Percentiles rank a stretch among this genome's conserved stretches.
phyloP scores from a whole-genome alignment of 2,888 invertebrate species.

The Zeuzera pyrina region DNA sequence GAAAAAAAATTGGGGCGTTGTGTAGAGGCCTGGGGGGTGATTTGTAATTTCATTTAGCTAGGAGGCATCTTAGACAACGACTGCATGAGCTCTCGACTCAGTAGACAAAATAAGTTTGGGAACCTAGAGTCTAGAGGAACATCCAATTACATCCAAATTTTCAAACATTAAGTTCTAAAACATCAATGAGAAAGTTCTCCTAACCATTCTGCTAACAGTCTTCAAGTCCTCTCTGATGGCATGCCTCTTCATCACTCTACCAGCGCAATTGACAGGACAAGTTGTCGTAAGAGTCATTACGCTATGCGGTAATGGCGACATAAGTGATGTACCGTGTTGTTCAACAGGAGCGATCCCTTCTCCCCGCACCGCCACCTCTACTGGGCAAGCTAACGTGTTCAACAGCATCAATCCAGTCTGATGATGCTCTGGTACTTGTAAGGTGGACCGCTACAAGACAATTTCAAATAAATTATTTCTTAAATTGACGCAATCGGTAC shows the following conservation, averaged over 20 bases:
- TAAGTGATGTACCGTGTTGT: constrained; percentile 46
- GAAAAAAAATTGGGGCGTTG: too few relatives aligned
- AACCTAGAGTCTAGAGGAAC: too few relatives aligned
- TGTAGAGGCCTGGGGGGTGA: too few relatives aligned
- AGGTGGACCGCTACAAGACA: constrained; percentile 48
- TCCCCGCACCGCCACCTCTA: constrained; percentile 46
- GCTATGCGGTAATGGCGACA: constrained; percentile 45
- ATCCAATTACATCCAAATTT: too few relatives aligned
- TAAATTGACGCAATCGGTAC: too few relatives aligned
- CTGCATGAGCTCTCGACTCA: too few relatives aligned
- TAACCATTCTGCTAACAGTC: constrained; percentile 46
- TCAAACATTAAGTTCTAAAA: too few relatives aligned
- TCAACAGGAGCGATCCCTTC: constrained; percentile 44
- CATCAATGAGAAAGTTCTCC: too few relatives aligned
- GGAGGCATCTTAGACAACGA: too few relatives aligned
- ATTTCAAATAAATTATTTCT: too few relatives aligned
- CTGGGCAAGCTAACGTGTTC: constrained; percentile 75
- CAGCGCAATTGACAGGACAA: constrained; percentile 41
- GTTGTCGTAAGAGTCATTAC: constrained; percentile 26
- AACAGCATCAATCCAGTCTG: constrained; percentile 73
- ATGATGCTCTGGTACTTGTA: constrained; percentile 48
- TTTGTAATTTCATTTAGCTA: too few relatives aligned
- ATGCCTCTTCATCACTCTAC: constrained; percentile 40
- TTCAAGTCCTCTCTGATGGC: constrained; percentile 27
- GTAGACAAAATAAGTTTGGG: too few relatives aligned